Evolutionary conservation across 2,888 invertebrate species (phyloP), one percentile per base, ranked within the genome.

Genomic region (Laspeyria flexula): DNA sequence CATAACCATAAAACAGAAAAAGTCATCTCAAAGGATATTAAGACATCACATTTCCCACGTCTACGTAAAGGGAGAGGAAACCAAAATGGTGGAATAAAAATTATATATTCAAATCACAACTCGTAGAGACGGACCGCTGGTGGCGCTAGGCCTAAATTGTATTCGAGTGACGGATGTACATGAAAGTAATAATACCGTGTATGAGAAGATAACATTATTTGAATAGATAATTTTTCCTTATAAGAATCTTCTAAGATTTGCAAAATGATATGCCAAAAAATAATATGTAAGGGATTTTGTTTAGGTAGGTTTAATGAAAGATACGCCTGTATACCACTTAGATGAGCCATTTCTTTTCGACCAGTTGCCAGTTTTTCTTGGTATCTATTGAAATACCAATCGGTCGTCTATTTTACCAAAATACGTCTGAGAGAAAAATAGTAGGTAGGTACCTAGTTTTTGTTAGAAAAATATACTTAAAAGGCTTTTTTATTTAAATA

Each of bases 41-140:
- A 78, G 75, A 79, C 79, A 75, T 76, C 83, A 81, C 83, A 80
- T 91, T 91, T 91, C 91, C 90, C 91, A 91, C 91, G 90, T 86
- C 77, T 80, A 77, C 70, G 76, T 71, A 72, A 76, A 78, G 85
- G 81, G 86, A 88, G 86, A 90, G 89, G 90, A 91, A 90, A 85
- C 90, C 83, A 77, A 86, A 90, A 89, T 88, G 90, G 85, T 83
- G 83, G 82, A 77, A 84, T 81, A 82, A 86, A 85, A 85, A 90
- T 91, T 91, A 90, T 88, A 52, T 91, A 91, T 92, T 91, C 91
- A 90, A 90, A 90, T 87, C 90, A 90, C 90, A 90, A 81, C 69
- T 71, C 76, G 79, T 80, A 75, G 79, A 73, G 79, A 73, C 78
- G 76, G 78, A 79, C 80, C 78, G 85, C 76, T 81, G 80, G n/a